Evolutionary conservation across 2,113 vertebrate genomes (phyloP), one percentile per base, ranked within the genome.

Genomic region (Dipodomys spectabilis): DNA sequence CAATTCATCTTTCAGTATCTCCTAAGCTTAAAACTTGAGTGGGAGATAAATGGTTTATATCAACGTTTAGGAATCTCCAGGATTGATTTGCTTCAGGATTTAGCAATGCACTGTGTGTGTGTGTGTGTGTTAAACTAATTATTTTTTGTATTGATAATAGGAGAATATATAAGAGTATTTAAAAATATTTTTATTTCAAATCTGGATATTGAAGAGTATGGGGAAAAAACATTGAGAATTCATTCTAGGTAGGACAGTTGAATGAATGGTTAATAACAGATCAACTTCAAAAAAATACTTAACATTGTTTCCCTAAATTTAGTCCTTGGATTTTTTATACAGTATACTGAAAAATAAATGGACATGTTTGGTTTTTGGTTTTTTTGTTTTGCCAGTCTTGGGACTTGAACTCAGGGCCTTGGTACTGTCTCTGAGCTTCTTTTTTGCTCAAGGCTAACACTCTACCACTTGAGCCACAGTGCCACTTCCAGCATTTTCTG

Each of bases 41-140:
- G 39, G 57, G 39, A 44, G 53, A 32, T 49, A 44, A 32, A 32
- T 49, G 35, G 15, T 71, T 93, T 90, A n/a, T 5, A 4, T 88
- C 39, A 84, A 35, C 15, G 18, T 81, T 80, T 88, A 81, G 49
- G 30, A 53, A 18, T 80, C 10, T 18, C 13, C 22, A 39, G 25
- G 22, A 67, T 87, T 79, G n/a, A 53, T 88, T 78, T 77, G n/a
- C 60, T 35, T 93, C 23, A 86, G 75, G 2, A 78, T 85, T 77
- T 83, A 65, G 32, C 69, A 39, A 74, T n/a, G 6, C n/a, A 32
- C n/a, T 64, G 28, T 84, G 25, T 81, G 12, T 72, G 30, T 35
- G 35, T 84, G 25, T 81, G 12, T 72, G 57, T 49, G 23, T 57
- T 39, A 39, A 25, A 30, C 22, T 69, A 57, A 35, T 23, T 68